Evolutionary conservation across 2,113 vertebrate species (phyloP), one percentile per base, ranked within the genome.

Genomic region (Illadopsis cleaveri): DNA sequence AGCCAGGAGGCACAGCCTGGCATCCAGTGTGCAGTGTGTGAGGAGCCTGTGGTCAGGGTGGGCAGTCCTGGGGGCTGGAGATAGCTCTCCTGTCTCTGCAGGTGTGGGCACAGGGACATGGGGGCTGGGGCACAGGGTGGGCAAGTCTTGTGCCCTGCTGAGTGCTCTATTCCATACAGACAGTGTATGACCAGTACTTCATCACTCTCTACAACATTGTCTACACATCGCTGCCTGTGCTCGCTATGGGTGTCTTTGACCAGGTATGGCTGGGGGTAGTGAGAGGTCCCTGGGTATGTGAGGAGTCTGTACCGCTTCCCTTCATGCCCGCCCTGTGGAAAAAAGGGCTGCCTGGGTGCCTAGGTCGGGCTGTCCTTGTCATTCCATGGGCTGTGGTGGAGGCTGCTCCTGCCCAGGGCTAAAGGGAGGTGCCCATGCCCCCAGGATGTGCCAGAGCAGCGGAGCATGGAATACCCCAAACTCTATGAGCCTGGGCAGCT

Each of bases 201-300:
- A 99, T 99, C 98, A 99, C 99, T 1, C 98, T 99, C 9, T 99
- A 99, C 97, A 99, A 99, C 96, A 99, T 99, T 3, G 98, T 99
- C 82, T 99, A 99, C 97, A 99, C 99, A 1, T 99, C 99, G 5
- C 98, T 99, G 90, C 99, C 99, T 2, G 99, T 99, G 88, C 98
- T 99, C 87, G 99, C 99, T 83, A 99, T 99, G 99, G 99, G 99
- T 18, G 98, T 99, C 93, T 99, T 99, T 30, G 99, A 99, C 95
- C 99, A 99, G 99, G 99, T 99, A 96, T 4, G 89, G 57, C 0
- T 0, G 14, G 19, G 42, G 27, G 4, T 0, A 3, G 10, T 37
- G 48, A 19, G 23, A 18, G 45, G 19, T 25, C 21, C 7, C 22
- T 31, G 65, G 21, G 12, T 37, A 15, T 5, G 0, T 3, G 4